Evolutionary conservation across 2,888 invertebrate species (phyloP), one percentile per base, ranked within the genome.

Genomic region (Ichneumon xanthorius): DNA sequence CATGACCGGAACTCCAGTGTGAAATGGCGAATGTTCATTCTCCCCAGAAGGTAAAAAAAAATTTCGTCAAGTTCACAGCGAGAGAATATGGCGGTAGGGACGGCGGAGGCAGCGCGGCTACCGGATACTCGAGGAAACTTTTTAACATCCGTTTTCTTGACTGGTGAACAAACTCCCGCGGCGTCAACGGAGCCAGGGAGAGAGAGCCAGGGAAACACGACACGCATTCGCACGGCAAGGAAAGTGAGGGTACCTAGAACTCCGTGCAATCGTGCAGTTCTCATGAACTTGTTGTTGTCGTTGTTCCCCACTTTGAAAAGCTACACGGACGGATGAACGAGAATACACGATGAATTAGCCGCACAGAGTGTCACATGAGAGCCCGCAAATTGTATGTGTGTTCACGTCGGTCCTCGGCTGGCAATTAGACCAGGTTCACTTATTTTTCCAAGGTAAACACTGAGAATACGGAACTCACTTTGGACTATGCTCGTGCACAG

Each of bases 381-480:
- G 37, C n/a, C 33, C 58, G 30, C 37, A 26, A 68, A 22, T 61
- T 22, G 45, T 63, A 50, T 22, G 61, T 48, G 19, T 68, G 53
- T 75, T 75, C 45, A 5, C 6, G 1, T 26, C 33, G 55, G 55
- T 67, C 33, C 67, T 58, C 30, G 68, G 55, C 67, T 73, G 73
- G 58, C 68, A 68, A 80, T 80, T 80, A 58, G 55, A 55, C 30
- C 67, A 53, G 53, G 37, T 65, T 63, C 71, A 71, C 65, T 40
- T 53, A 65, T 65, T 72, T 80, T 45, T 9, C 45, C 45, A 45
- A 45, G 45, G 11, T 11, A 3, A 45, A 45, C 45, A 45, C 45
- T 3, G 11, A 11, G 11, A 45, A 45, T 45, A 3, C 45, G 11
- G 45, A 9, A 45, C 2, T 45, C 11, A 45, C 45, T 45, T 45